Conservation (phyloP, 2,888 invertebrate genomes). For the Drosophila birchii region DNA sequence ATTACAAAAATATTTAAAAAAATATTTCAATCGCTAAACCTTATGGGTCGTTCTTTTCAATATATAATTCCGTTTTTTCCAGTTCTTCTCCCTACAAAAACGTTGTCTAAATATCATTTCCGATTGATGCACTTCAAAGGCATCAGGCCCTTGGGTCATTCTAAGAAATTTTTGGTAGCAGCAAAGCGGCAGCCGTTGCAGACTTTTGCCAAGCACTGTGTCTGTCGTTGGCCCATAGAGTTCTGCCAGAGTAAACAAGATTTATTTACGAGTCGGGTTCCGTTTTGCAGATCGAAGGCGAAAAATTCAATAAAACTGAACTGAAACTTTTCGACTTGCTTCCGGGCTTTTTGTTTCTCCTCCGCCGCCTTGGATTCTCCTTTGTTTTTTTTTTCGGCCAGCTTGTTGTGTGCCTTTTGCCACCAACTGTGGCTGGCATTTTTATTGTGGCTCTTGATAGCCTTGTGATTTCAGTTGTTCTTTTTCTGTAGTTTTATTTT, state of each 20-base stretch:
- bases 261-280: slow-evolving; percentile 34
- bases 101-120: slow-evolving; percentile 27
- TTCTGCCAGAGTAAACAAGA: slow-evolving; percentile 16
- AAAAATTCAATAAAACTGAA: slow-evolving; percentile 71
- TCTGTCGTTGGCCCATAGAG: slow-evolving; percentile 6
- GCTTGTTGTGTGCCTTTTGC: slow-evolving; percentile 58
- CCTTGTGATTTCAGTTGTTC: slow-evolving; percentile 71
- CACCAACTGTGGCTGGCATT: slow-evolving; percentile 77
- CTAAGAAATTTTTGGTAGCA: slow-evolving; percentile 18
- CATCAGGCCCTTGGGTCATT: not conserved
- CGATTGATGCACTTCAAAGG: slow-evolving; percentile 38
- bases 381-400: slow-evolving; percentile 21
- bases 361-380: slow-evolving; percentile 21
- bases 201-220: slow-evolving; percentile 42
- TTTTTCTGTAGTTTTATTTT: slow-evolving; percentile 12
- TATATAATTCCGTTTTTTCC: too few species aligned
- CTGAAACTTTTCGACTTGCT: slow-evolving; percentile 54
- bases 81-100: not conserved
- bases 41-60: not conserved
- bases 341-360: slow-evolving; percentile 42
- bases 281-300: slow-evolving; percentile 55
- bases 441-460: slow-evolving; percentile 76
- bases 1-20: not conserved
- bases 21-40: not conserved
- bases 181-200: not conserved